Evolutionary conservation across 2,888 invertebrate species (phyloP), one percentile per base, ranked within the genome.

Genomic region (Marasmarcha lunaedactyla): DNA sequence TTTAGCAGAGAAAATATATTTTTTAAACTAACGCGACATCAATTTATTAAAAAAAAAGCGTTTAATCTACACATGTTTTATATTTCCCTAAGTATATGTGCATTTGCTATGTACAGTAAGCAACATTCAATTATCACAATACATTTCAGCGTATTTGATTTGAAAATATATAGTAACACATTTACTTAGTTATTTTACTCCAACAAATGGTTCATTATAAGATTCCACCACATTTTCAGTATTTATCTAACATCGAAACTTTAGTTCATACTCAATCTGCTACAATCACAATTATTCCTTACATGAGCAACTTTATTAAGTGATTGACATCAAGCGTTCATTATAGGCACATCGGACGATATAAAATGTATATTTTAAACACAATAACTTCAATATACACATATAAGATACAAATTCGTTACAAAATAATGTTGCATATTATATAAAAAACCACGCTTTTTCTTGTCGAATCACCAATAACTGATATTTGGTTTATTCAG

Each of bases 381-480:
- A 7, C 20, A 20, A 20, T 20, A 20, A n/a, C 7, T 20, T 20
- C 3, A 20, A 3, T 20, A 20, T 20, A 20, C 20, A 20, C 20
- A 20, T 20, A 20, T 20, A 5, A 20, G 7, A 20, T 20, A 54
- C 47, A 52, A 53, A 51, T 46, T 48, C 47, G 49, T 51, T 48
- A 48, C 46, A 51, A 49, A 51, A 51, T 53, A 47, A 50, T 51
- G 50, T 45, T 49, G 46, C 46, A 49, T 47, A 46, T 50, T 37
- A 35, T 15, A 36, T 35, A 37, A 44, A 46, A 53, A 58, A 20
- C n/a, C 3, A 63, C 57, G 59, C 54, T 59, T 54, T 59, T 62
- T 50, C 54, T 60, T 69, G 71, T 65, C 72, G 72, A 72, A 72
- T 69, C 64, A 71, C 73, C 71, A 66, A 64, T 60, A 51, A 47